Base-by-base conservation (phyloP, 2,797 vertebrate species). In the Gadopsis bispinosus region DNA sequence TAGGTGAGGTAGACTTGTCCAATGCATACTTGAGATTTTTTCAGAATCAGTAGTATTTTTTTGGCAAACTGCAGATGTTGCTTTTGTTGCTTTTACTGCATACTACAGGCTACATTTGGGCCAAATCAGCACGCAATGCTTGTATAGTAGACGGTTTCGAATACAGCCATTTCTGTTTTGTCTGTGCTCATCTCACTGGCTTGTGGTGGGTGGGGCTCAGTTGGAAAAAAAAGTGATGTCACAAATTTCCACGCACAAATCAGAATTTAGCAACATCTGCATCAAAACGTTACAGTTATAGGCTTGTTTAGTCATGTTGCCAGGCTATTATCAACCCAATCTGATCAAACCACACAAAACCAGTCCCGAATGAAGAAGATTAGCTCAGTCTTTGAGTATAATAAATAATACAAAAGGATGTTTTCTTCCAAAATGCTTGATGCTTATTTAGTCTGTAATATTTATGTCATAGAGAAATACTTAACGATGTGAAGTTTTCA, bases 321-420 rank as follows among this genome's bases (percentile, higher is more conserved):
- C n/a, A 26, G 39, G 19, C 17, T 20, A 19, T 33, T 64, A 12
- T 58, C 39, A 45, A 33, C 50, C 19, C 33, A 48, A 50, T 41
- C 53, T 41, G 22, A 69, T 64, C 19, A 50, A 14, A 55, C 17
- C 3, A 37, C 39, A 55, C 6, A 16, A 41, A 63, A 51, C 26
- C 19, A 41, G 26, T 60, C 73, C 35, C 48, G 37, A 62, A 17
- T 29, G 7, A 56, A 45, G 71, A 11, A 26, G n/a, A 54, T 26
- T 1, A 54, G 37, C 22, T 22, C 43, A 35, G 9, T 20, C 29
- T 20, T 47, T 33, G n/a, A 61, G 14, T 12, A 39, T 39, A 33
- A 69, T 64, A 33, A 73, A 73, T 68, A 78, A 50, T 37, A 75
- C 14, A 64, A 17, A 26, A 1, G 41, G 56, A 48, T 43, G 7